phyloP scores from a whole-genome alignment of 2,888 invertebrate species.

The Stenolophus ochropezus region DNA sequence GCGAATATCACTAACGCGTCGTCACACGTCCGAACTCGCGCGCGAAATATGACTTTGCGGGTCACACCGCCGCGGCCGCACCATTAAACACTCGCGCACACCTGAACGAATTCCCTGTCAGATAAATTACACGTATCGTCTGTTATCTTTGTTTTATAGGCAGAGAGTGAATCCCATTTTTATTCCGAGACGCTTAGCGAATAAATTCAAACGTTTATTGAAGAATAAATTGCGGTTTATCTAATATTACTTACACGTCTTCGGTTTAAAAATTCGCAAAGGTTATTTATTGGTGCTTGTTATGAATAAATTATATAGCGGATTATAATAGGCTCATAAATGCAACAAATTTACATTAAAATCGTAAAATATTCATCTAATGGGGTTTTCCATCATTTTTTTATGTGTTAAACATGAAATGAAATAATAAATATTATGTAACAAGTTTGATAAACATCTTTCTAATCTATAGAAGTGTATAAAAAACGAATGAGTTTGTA shows the following conservation, averaged over 20 bases:
- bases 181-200: not conserved
- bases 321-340: not conserved
- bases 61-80: not conserved
- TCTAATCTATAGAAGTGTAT: too few relatives aligned
- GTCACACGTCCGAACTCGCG: constrained; percentile 31
- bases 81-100: constrained; percentile 29
- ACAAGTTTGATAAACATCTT: too few relatives aligned
- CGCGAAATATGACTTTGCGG: constrained; percentile 42
- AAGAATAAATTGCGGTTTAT: constrained; percentile 18
- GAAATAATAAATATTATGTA: too few relatives aligned
- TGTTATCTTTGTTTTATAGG: constrained; percentile 43
- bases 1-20: constrained; percentile 27
- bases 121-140: constrained; percentile 45
- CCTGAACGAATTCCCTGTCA: constrained; percentile 46
- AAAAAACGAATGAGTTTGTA: too few relatives aligned
- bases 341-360: too few relatives aligned
- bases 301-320: too few relatives aligned
- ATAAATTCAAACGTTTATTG: constrained; percentile 33
- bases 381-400: too few relatives aligned
- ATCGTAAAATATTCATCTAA: too few relatives aligned
- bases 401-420: too few relatives aligned
- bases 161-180: constrained; percentile 20
- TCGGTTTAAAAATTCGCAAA: not conserved
- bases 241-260: not conserved
- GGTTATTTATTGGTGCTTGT: not conserved